Conservation (phyloP, 1,140 invertebrate genomes). For the Copidosoma floridanum region DNA sequence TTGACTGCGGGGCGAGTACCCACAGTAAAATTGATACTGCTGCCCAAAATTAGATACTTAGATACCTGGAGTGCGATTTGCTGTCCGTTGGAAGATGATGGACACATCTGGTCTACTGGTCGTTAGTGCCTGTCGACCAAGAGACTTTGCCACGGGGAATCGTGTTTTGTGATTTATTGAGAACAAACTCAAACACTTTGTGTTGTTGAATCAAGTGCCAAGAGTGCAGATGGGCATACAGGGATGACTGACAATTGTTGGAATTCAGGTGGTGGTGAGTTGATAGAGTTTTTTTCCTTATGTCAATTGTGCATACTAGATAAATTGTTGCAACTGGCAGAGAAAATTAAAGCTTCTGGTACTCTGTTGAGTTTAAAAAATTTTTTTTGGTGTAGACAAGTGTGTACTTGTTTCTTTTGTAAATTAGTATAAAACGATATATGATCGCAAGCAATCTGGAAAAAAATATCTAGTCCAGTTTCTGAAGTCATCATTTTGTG, state of each 20-base stretch:
- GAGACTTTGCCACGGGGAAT: constrained; percentile 14
- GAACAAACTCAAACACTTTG: constrained; percentile 3
- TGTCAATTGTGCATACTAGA: no score
- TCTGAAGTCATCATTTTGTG: no score
- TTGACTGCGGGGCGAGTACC: not conserved
- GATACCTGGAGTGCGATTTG: constrained; percentile 11
- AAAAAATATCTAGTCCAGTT: no score
- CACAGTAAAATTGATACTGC: no score
- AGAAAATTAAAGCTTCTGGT: constrained; percentile 16
- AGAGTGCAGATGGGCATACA: constrained; percentile 57
- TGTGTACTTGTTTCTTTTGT: no score
- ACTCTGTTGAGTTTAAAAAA: constrained; percentile 15
- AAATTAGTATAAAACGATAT: no score
- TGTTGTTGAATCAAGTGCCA: constrained; percentile 42
- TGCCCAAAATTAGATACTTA: no score
- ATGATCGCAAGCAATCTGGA: no score
- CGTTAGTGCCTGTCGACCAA: constrained; percentile 2
- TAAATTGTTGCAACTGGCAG: constrained; percentile 8
- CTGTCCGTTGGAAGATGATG: constrained; percentile 21
- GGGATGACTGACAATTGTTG: constrained; percentile 66
- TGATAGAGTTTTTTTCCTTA: constrained; percentile 2
- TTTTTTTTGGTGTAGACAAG: no score
- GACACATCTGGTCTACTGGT: constrained; percentile 3
- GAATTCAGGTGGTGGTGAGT: constrained; percentile 65
- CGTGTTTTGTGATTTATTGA: constrained; percentile 20